Evolutionary conservation across 2,113 vertebrate species (phyloP).

Genomic region (Erythrocercus mccallii): DNA sequence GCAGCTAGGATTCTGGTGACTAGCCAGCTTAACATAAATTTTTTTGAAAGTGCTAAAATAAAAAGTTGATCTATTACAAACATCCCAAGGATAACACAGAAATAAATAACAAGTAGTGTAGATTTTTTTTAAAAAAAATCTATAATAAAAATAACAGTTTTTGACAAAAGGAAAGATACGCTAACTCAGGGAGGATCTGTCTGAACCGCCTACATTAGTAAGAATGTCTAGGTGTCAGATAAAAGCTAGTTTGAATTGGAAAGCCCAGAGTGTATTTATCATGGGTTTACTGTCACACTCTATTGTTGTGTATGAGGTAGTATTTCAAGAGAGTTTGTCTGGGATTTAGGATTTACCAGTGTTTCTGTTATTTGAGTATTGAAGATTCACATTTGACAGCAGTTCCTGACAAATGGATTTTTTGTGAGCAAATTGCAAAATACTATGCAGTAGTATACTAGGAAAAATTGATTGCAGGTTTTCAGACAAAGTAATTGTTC

Average conservation of each 20-base stretch:
- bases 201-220: background rate
- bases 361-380: background rate
- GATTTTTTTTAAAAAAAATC: background rate
- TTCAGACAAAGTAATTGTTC: background rate
- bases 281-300: background rate
- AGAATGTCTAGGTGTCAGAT: background rate
- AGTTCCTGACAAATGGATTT: background rate
- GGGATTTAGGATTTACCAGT: background rate
- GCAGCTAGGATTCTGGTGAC: background rate
- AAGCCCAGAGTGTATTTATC: background rate
- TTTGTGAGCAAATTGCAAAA: background rate
- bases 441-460: background rate
- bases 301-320: background rate
- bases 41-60: background rate
- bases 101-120: background rate
- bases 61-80: background rate
- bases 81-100: background rate
- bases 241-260: background rate
- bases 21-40: background rate
- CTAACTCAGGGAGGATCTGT: background rate
- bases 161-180: accelerated
- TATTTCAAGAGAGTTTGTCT: background rate
- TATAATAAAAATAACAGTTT: background rate
- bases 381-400: background rate
- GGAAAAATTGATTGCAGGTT: background rate